phyloP scores from a whole-genome alignment of 2,797 vertebrate species.

The Melanotaenia nigrans region DNA sequence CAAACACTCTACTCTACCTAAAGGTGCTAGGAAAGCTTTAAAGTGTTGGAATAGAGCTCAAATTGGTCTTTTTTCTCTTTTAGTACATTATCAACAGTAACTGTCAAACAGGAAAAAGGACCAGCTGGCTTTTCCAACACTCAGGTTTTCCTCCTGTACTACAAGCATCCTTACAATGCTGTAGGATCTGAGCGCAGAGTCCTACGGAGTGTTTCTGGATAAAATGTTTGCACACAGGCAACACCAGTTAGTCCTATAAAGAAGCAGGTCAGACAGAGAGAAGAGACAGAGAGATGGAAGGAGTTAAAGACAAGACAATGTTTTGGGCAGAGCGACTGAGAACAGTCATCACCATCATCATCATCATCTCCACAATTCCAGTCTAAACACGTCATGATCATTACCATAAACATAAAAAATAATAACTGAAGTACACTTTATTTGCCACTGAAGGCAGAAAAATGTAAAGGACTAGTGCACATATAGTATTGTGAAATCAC shows the following conservation, averaged over 20 bases:
- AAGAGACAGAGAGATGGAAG: conserved; percentile 28
- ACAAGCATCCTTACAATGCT: conserved; percentile 81
- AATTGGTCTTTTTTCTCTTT: conserved; percentile 1
- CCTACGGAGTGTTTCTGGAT: conserved; percentile 89
- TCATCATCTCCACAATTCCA: conserved; percentile 3
- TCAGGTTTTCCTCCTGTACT: conserved; percentile 19
- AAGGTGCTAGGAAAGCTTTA: conserved; percentile 18
- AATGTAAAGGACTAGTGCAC: conserved; percentile 55
- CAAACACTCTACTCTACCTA: conserved; percentile 20
- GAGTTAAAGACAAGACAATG: conserved; percentile 33
- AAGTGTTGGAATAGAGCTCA: conserved; percentile 10
- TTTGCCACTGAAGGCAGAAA: conserved; percentile 35
- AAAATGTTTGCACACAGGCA: conserved; percentile 89
- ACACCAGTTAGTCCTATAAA: conserved; percentile 90
- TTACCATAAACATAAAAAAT: conserved; percentile 1
- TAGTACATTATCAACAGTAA: not conserved
- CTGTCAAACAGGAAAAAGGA: conserved; percentile 1
- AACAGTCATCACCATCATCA: conserved; percentile 8
- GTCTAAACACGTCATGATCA: conserved; percentile 1
- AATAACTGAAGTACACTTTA: conserved; percentile 37
- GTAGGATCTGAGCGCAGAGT: conserved; percentile 62
- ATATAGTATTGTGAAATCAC: conserved; percentile 21
- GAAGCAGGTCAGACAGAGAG: conserved; percentile 71
- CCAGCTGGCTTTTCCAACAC: conserved; percentile 21
- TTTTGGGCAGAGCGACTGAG: conserved; percentile 36